These are phyloP conservation scores for Apis cerana DNA, from an alignment of 1,140 invertebrate species.

Conservation along the genomic window DNA sequence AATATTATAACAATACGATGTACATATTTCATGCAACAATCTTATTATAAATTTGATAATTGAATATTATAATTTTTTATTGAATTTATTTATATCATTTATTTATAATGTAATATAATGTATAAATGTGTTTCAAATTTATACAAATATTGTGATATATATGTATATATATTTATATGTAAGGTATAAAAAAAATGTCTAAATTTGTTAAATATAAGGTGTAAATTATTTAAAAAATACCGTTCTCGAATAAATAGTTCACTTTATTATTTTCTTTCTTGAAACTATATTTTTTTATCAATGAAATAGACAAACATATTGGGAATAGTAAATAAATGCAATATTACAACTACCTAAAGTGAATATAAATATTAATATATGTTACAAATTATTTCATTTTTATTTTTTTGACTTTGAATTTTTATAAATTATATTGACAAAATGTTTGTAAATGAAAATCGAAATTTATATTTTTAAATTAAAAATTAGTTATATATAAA, in stretches of 20 bases:
- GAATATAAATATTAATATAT: background rate
- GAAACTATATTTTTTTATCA: background rate
- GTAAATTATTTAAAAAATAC: background rate
- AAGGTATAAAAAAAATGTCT: background rate
- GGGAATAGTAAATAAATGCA: background rate
- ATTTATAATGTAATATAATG: too few relatives aligned
- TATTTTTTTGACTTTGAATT: background rate
- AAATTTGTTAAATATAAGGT: background rate
- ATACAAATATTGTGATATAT: too few relatives aligned
- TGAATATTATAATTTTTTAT: background rate
- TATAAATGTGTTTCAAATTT: too few relatives aligned
- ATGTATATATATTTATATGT: background rate
- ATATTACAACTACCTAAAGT: background rate
- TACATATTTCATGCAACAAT: background rate
- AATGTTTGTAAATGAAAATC: constrained; percentile 90
- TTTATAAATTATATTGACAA: constrained; percentile 77
- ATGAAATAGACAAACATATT: background rate
- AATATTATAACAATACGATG: background rate
- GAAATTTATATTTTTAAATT: constrained; percentile 89
- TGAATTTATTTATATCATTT: too few relatives aligned
- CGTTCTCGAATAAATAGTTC: background rate
- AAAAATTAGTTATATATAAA: constrained; percentile 89
- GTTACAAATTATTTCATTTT: background rate
- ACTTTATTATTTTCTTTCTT: background rate
- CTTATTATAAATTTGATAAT: background rate